These are phyloP conservation scores for Heliconius aoede DNA, from an alignment of 2,888 invertebrate species.

Conservation along the genomic window DNA sequence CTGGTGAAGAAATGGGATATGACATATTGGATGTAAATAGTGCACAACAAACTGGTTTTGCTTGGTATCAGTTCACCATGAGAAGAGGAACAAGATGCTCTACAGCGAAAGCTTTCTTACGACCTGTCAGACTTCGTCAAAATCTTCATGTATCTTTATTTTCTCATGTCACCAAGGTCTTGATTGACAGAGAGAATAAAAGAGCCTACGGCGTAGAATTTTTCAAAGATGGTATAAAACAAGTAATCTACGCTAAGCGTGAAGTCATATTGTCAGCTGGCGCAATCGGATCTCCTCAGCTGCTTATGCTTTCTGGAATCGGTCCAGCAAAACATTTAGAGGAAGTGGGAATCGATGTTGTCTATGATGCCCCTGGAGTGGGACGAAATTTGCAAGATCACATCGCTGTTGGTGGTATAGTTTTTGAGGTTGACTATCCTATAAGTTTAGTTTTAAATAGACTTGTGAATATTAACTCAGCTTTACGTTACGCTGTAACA, in stretches of 20 bases:
- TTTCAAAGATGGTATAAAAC: constrained; percentile 85
- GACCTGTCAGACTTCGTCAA: constrained; percentile 89
- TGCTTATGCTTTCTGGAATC: constrained; percentile 95
- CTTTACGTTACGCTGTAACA: constrained; percentile 91
- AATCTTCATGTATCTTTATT: constrained; percentile 93
- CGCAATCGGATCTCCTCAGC: constrained; percentile 94
- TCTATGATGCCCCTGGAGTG: constrained; percentile 91
- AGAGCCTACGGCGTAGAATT: constrained; percentile 92
- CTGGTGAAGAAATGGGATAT: constrained; percentile 96
- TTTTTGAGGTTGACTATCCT: constrained; percentile 91
- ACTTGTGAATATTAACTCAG: constrained; percentile 92
- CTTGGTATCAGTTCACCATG: constrained; percentile 95
- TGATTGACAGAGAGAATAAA: constrained; percentile 88
- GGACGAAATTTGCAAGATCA: constrained; percentile 95
- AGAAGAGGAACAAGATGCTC: constrained; percentile 92
- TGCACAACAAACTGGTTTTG: constrained; percentile 92
- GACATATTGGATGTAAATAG: constrained; percentile 94
- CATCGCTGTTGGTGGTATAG: constrained; percentile 92
- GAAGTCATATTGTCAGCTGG: constrained; percentile 95
- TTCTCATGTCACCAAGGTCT: constrained; percentile 90
- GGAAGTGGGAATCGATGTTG: constrained; percentile 88
- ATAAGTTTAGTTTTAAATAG: constrained; percentile 91
- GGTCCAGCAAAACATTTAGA: constrained; percentile 90
- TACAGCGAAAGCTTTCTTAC: constrained; percentile 92
- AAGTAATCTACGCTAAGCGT: constrained; percentile 87